Base-by-base conservation (phyloP, 2,888 invertebrate genomes). In the Cantharis flavilabris region DNA sequence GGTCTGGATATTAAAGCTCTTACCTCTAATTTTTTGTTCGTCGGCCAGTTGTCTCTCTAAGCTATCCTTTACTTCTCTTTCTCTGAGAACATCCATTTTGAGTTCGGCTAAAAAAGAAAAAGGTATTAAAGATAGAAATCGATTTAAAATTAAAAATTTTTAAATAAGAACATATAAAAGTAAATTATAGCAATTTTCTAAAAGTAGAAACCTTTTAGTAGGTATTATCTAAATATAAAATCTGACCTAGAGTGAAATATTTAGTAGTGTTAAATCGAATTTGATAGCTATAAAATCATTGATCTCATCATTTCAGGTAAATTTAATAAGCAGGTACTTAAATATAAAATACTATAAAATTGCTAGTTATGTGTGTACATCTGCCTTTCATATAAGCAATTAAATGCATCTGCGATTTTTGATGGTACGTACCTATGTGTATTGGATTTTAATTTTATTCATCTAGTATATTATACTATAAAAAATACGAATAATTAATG, bases 11-110 rank as follows among this genome's bases (percentile, higher is more conserved):
- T 75, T 76, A 73, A 77, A 67, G 49, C 76, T 92, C 96, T 93
- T 90, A 98, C 98, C 95, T 94, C 97, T 93, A 89, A 96, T 93
- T 92, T 97, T 97, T 90, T 97, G 96, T 89, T 98, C 98, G 87
- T 98, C 97, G 83, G 94, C 91, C 80, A 98, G 92, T 90, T 97
- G 97, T 89, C 97, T 93, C 90, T 98, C 98, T 86, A 98, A 89
- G 86, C 95, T 97, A 90, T 97, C 97, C 90, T 97, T 95, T 79
- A 96, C 94, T 91, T 98, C 98, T 85, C 97, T 91, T 90, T 98
- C 98, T 85, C 97, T 92, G 82, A 97, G 90, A 80, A 98, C 94
- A 89, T 98, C 98, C 96, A 97, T 97, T 90, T 97, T 97, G 84
- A 98, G 91, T 90, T 98, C 98, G 87, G 97, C 98, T 98, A 93